phyloP scores from a whole-genome alignment of 2,888 invertebrate genomes.

The Synergus japonicus region DNA sequence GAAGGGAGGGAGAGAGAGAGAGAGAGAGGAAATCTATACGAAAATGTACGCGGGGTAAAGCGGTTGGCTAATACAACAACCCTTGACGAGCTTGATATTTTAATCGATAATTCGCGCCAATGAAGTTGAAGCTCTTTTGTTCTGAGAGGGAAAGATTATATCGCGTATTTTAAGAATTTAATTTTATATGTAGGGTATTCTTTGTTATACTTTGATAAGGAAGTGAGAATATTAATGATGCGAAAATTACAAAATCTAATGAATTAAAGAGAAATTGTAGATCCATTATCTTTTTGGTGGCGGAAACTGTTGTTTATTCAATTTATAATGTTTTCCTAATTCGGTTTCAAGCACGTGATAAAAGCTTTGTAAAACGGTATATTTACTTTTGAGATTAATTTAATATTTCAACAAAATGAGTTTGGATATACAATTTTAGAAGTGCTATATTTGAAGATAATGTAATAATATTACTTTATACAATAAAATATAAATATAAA shows the following conservation, averaged over 20 bases:
- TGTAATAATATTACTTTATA: background rate
- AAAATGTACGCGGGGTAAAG: background rate
- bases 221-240: background rate
- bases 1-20: background rate
- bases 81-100: background rate
- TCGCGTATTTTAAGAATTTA: background rate
- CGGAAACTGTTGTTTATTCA: background rate
- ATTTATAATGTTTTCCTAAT: too few relatives aligned
- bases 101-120: constrained; percentile 6
- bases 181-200: background rate
- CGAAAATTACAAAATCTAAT: background rate
- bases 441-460: background rate
- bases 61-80: background rate
- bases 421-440: background rate
- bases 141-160: background rate
- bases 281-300: background rate
- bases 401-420: background rate
- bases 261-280: background rate
- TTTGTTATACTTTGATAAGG: background rate
- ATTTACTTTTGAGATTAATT: background rate
- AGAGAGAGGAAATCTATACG: background rate
- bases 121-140: background rate
- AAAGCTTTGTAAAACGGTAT: constrained; percentile 42
- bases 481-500: too few relatives aligned
- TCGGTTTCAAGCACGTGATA: constrained; percentile 41